Conservation (phyloP, 2,888 invertebrate genomes). For the Ctenicera cuprea region DNA sequence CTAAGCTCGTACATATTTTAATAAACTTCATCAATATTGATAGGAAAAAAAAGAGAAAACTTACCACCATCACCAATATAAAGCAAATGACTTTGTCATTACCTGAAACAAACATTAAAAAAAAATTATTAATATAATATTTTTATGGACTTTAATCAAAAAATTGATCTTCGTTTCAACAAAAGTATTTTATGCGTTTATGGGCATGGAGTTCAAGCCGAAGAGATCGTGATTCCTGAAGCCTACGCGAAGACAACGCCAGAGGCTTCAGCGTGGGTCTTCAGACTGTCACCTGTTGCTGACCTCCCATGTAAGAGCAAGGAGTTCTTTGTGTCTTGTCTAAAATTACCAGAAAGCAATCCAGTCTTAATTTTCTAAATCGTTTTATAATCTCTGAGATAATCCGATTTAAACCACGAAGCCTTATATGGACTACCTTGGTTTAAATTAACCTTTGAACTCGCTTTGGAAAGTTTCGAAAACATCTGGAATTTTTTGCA, state of each 20-base stretch:
- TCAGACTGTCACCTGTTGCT: constrained; percentile 52
- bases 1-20: too few species aligned
- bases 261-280: constrained; percentile 49
- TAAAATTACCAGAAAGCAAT: constrained; percentile 33
- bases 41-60: too few species aligned
- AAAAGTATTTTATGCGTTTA: constrained; percentile 24
- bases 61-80: too few species aligned
- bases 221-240: constrained; percentile 47
- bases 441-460: neutral
- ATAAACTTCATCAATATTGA: too few species aligned
- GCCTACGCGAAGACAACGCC: constrained; percentile 50
- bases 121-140: constrained; percentile 14
- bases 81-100: neutral
- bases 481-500: neutral
- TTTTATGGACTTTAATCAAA: neutral
- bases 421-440: neutral
- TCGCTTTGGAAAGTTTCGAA: too few species aligned
- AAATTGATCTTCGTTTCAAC: neutral
- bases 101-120: constrained; percentile 46
- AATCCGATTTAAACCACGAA: neutral
- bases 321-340: constrained; percentile 24
- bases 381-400: neutral
- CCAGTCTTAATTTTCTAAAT: constrained; percentile 6
- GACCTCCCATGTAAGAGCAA: constrained; percentile 44
- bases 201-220: constrained; percentile 38